These are phyloP conservation scores for Dryadula phaetusa DNA, from an alignment of 2,888 invertebrate genomes.

Conservation along the genomic window DNA sequence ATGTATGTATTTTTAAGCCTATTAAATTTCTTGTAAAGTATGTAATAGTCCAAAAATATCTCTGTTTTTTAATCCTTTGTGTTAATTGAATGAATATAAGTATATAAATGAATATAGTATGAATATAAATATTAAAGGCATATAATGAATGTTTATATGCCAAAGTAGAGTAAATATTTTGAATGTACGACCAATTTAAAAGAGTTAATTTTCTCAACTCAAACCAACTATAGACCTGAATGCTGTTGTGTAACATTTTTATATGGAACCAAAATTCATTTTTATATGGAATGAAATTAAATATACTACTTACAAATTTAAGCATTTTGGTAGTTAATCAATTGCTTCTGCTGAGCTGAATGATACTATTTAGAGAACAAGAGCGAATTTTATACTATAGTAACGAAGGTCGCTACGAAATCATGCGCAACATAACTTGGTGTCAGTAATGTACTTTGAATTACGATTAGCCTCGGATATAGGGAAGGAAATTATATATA, in stretches of 20 bases:
- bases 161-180: too few species aligned
- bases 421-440: constrained; percentile 51
- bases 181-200: too few species aligned
- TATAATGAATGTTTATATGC: too few species aligned
- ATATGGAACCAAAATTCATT: too few species aligned
- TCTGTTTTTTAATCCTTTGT: not conserved
- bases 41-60: not conserved
- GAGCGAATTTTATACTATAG: constrained; percentile 57
- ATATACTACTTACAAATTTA: constrained; percentile 53
- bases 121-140: too few species aligned
- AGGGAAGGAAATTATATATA: constrained; percentile 40
- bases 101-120: too few species aligned
- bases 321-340: constrained; percentile 52
- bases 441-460: constrained; percentile 49
- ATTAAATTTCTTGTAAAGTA: too few species aligned
- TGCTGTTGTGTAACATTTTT: too few species aligned
- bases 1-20: too few species aligned
- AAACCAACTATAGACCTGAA: too few species aligned
- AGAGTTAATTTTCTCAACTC: too few species aligned
- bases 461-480: constrained; percentile 49
- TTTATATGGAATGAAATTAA: not conserved
- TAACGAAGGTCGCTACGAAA: constrained; percentile 55
- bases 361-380: constrained; percentile 52
- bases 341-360: constrained; percentile 54
- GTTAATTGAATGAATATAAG: too few species aligned